These are phyloP conservation scores for Cryptoprocta ferox DNA, from an alignment of 2,797 vertebrate species.

Conservation along the genomic window DNA sequence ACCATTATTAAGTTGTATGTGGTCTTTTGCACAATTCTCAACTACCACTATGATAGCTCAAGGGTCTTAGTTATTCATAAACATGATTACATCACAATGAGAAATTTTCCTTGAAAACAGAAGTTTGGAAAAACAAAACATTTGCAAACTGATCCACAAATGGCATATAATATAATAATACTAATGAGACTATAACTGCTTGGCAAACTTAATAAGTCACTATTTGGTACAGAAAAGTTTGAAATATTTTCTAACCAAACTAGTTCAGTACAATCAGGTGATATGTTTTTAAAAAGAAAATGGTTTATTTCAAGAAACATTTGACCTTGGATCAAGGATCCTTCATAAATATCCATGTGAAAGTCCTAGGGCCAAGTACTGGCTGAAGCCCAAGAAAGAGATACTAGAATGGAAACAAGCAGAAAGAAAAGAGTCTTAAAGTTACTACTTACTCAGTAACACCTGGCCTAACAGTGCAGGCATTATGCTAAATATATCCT, in stretches of 20 bases:
- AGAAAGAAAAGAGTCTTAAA: neutral
- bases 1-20: neutral
- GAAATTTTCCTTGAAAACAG: slow-evolving; percentile 22
- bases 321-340: neutral
- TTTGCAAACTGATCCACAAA: neutral
- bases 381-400: neutral
- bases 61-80: neutral
- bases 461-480: neutral
- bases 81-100: neutral
- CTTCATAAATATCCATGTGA: neutral
- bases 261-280: neutral
- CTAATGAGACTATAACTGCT: neutral
- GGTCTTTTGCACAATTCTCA: neutral
- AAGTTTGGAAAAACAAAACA: neutral
- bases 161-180: neutral
- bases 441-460: neutral
- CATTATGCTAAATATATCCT: neutral
- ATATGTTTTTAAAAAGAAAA: neutral
- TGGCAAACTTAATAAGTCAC: neutral
- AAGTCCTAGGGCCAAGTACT: neutral
- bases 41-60: neutral
- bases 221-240: neutral
- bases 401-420: neutral
- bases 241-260: slow-evolving; percentile 33
- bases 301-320: neutral